Evolutionary conservation across 2,888 invertebrate species (phyloP).

Genomic region (Nymphalis polychloros): DNA sequence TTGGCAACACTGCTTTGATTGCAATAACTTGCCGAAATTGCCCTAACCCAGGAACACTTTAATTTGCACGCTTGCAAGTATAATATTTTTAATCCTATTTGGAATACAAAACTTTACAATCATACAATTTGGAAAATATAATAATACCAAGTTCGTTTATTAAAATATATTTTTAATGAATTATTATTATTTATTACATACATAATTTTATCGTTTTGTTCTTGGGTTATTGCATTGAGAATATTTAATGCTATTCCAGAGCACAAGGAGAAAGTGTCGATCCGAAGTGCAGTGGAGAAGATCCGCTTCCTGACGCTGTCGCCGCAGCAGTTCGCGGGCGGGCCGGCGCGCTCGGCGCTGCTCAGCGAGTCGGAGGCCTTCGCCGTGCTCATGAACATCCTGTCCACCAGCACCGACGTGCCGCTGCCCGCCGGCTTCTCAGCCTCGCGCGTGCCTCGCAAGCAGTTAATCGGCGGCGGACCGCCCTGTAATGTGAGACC

Average conservation of each 20-base stretch:
- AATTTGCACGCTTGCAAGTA: too few species aligned
- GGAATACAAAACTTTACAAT: background rate
- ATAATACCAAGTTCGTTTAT: too few species aligned
- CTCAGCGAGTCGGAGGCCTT: conserved; percentile 89
- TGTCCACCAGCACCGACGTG: conserved; percentile 85
- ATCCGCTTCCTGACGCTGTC: conserved; percentile 90
- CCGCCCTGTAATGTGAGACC: conserved; percentile 55
- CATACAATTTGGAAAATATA: too few species aligned
- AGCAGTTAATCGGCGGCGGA: conserved; percentile 63
- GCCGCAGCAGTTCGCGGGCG: conserved; percentile 91
- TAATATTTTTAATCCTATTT: background rate
- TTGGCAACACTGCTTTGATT: too few species aligned
- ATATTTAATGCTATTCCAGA: conserved; percentile 42
- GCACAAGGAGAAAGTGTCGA: conserved; percentile 61
- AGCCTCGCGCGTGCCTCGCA: conserved; percentile 73
- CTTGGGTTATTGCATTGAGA: background rate
- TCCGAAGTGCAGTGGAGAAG: conserved; percentile 86
- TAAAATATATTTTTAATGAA: too few species aligned
- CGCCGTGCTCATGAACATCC: conserved; percentile 91
- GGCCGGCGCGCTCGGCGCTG: conserved; percentile 88
- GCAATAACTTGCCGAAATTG: too few species aligned
- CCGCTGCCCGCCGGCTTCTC: conserved; percentile 89
- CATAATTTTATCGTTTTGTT: too few species aligned
- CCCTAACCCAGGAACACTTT: too few species aligned
- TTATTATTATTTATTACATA: too few species aligned